Evolutionary conservation across 1,140 invertebrate species (phyloP), one percentile per base, ranked within the genome.

Genomic region (Marisa cornuarietis): DNA sequence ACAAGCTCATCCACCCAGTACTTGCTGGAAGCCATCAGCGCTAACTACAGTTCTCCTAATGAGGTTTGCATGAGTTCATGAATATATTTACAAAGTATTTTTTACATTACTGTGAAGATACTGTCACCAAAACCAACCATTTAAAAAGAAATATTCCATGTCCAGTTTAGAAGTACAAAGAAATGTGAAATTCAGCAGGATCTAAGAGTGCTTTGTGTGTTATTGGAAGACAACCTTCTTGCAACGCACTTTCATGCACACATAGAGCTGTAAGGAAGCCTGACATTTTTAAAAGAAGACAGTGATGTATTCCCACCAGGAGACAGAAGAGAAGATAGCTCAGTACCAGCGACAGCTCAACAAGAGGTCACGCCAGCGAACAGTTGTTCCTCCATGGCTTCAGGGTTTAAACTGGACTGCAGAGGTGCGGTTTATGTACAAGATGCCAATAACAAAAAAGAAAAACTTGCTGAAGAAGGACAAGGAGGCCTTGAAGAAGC

Each of bases 1-100:
- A 84, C 85, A 61, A 83, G 80, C 62, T 84, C 83, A 22, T 86
- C 85, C 54, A 80, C 83, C n/a, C 62, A 84, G 79, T 86, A 84
- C 62, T 69, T 86, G 18, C 71, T 86, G 68, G 85, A 86, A 24
- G 77, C 72, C 68, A 81, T 65, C 74, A 65, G 58, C 2, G 74
- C 14, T 8, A 76, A 76, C 74, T 51, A 49, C 61, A 77, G 76
- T 20, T 77, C 76, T 3, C 76, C 75, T 42, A 77, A 77, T 77
- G 76, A 77, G 76, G 76, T 77, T 16, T 58, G 54, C 54, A 4
- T 11, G 54, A 58, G 54, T 58, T 58, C 16, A 58, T 58, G 16
- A 42, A 42, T 42, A 42, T 42, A 42, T 42, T 42, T 42, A 42
- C 31, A 42, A 6, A 42, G 31, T 42, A 42, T 42, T 42, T 42